Base-by-base conservation (phyloP, 2,888 invertebrate genomes). In the Diaperis boleti region DNA sequence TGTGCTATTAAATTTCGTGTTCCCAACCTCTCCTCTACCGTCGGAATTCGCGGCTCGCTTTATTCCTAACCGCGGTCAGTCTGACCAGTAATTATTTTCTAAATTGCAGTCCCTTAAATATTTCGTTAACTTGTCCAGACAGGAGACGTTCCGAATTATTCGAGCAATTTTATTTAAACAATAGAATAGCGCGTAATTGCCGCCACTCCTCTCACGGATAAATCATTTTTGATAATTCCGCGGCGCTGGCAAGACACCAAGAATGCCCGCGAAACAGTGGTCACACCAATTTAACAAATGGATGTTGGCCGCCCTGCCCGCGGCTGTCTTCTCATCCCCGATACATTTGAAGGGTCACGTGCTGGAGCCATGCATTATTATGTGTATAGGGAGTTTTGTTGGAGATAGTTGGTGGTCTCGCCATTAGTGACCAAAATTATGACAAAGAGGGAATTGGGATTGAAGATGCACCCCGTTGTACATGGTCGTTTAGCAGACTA, bases 281-380 rank as follows among this genome's bases (percentile, higher is more conserved):
- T 33, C 60, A n/a, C n/a, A 59, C 59, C 59, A 60, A 60, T 60
- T 42, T 60, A 60, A 60, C 44, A 60, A 60, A 60, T 60, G 59
- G 59, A 59, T 41, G 57, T 55, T 26, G 10, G n/a, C n/a, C n/a
- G n/a, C 39, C 67, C 67, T 60, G 67, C 66, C 65, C 13, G 63
- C 13, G 66, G 64, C 60, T 64, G 52, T 42, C 68, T 69, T 42
- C 20, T 61, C 44, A 61, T 61, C 69, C 69, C 66, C 71, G 73
- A 67, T 71, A 72, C 62, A 65, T 62, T 61, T 71, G 70, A 66
- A 62, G 61, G 66, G 67, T 71, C 71, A 71, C 71, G 71, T 69
- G 66, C 67, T 41, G 35, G 41, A 13, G 54, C 52, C 47, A 70
- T 69, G 65, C 54, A 65, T 69, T 57, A 60, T 61, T 18, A 26